Evolutionary conservation across 1,140 invertebrate genomes (phyloP).

Genomic region (Drosophila yakuba): DNA sequence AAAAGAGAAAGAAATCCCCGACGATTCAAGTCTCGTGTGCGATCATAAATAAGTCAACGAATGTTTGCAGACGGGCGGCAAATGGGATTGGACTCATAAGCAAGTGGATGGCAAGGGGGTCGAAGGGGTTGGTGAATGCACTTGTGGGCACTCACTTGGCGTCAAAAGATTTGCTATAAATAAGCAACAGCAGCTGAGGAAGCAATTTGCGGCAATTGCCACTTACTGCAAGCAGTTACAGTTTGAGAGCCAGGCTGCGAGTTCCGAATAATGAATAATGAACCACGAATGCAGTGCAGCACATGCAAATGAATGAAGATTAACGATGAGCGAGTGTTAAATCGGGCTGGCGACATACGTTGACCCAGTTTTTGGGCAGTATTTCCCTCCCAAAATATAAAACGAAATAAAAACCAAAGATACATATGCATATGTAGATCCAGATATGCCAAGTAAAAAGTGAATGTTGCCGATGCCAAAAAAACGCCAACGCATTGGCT

Average conservation of each 20-base stretch:
- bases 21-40: conserved; percentile 30
- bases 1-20: conserved; percentile 6
- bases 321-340: conserved; percentile 70
- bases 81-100: conserved; percentile 41
- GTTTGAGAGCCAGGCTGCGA: conserved; percentile 46
- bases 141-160: conserved; percentile 71
- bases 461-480: conserved; percentile 58
- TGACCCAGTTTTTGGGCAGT: conserved; percentile 65
- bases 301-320: conserved; percentile 72
- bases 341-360: conserved; percentile 55
- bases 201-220: conserved; percentile 80
- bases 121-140: conserved; percentile 18
- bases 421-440: conserved; percentile 37
- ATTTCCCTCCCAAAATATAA: conserved; percentile 28
- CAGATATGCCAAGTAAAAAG: conserved; percentile 45
- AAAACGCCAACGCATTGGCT: conserved; percentile 50
- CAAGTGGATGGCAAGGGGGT: conserved; percentile 4
- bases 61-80: conserved; percentile 29
- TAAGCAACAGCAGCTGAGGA: conserved; percentile 47
- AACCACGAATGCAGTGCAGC: conserved; percentile 43
- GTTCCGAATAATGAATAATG: conserved; percentile 32
- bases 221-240: conserved; percentile 49
- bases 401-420: conserved; percentile 13
- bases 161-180: conserved; percentile 74
- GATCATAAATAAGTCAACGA: conserved; percentile 75